phyloP scores from a whole-genome alignment of 1,140 invertebrate genomes.

The Leguminivora glycinivorella region DNA sequence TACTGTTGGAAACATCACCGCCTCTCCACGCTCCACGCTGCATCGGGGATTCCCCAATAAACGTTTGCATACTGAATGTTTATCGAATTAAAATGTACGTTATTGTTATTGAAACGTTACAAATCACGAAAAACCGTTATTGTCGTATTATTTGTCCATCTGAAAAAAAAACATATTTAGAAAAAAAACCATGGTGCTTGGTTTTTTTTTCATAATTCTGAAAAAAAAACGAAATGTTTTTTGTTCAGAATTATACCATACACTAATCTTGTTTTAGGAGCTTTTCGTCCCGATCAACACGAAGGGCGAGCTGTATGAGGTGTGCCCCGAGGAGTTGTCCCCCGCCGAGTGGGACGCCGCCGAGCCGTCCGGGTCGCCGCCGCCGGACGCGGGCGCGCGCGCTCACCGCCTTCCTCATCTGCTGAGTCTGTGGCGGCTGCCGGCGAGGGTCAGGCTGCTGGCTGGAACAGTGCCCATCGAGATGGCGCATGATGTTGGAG shows the following conservation, averaged over 20 bases:
- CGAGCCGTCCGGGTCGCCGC: slow-evolving; percentile 37
- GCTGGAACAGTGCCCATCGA: slow-evolving; percentile 79
- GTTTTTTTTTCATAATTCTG: too few species aligned
- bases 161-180: too few species aligned
- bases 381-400: slow-evolving; percentile 52
- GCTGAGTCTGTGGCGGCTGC: slow-evolving; percentile 76
- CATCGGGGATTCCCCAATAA: too few species aligned
- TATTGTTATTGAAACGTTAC: too few species aligned
- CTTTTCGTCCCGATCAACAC: slow-evolving; percentile 81
- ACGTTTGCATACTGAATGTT: too few species aligned
- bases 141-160: too few species aligned
- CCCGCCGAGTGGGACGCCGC: slow-evolving; percentile 72
- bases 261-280: slow-evolving; percentile 71
- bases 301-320: slow-evolving; percentile 81
- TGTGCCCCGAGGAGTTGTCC: slow-evolving; percentile 74
- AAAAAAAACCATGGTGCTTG: too few species aligned
- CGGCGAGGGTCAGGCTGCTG: slow-evolving; percentile 76
- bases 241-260: slow-evolving; percentile 31
- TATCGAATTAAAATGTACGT: too few species aligned
- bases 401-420: slow-evolving; percentile 67
- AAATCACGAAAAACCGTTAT: too few species aligned
- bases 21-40: too few species aligned
- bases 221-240: too few species aligned
- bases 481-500: slow-evolving; percentile 79
- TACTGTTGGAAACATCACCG: too few species aligned